These are phyloP conservation scores for Halcyon badia DNA, from an alignment of 2,797 vertebrate genomes.

Conservation along the genomic window DNA sequence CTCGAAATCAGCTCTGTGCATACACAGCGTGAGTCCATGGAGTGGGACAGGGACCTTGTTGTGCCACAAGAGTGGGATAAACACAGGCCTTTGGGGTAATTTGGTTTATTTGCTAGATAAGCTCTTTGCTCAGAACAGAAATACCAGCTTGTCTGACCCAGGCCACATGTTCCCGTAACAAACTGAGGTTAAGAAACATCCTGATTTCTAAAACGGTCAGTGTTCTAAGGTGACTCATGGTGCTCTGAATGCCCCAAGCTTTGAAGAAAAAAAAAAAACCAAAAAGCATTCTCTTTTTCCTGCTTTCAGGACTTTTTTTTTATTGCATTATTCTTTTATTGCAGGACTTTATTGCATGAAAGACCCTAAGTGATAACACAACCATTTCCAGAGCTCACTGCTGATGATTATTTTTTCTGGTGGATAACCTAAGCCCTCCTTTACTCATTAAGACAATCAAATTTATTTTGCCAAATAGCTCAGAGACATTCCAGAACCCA, in stretches of 20 bases:
- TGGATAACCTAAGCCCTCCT: background rate
- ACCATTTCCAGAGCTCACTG: background rate
- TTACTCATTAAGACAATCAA: background rate
- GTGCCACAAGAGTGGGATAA: background rate
- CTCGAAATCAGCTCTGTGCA: background rate
- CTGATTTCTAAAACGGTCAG: background rate
- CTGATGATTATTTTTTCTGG: background rate
- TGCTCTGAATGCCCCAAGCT: background rate
- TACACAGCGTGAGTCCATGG: background rate
- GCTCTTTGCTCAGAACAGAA: background rate
- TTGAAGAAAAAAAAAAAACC: background rate
- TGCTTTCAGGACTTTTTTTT: background rate
- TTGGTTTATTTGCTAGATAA: background rate
- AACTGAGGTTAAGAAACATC: background rate
- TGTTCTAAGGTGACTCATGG: background rate
- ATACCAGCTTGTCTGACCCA: background rate
- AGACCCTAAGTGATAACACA: background rate
- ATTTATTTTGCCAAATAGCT: slow-evolving; percentile 7
- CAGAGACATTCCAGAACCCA: background rate
- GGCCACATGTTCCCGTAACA: background rate
- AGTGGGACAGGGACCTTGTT: background rate
- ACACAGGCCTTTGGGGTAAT: background rate
- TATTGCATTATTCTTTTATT: background rate
- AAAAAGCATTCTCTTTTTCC: no score
- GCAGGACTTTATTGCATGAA: background rate